phyloP scores from a whole-genome alignment of 2,797 vertebrate species.

The Hydrocynus forskahlii region DNA sequence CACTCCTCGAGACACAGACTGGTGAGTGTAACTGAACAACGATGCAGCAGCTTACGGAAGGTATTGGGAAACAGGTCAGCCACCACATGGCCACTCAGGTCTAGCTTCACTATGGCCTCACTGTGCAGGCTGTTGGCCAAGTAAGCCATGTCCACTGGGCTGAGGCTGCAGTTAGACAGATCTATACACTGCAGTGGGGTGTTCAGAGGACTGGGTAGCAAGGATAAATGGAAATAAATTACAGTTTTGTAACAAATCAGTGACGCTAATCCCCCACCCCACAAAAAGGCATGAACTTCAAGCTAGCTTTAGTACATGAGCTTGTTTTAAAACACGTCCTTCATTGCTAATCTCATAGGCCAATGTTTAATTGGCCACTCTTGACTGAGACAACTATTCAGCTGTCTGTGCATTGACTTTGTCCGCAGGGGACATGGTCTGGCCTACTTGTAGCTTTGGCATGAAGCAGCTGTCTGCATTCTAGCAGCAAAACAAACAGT shows the following conservation, averaged over 20 bases:
- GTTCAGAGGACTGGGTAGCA: conserved; percentile 80
- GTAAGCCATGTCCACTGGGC: conserved; percentile 88
- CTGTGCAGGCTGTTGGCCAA: conserved; percentile 89
- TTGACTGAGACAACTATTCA: conserved; percentile 21
- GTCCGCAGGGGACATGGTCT: conserved; percentile 32
- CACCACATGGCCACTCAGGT: conserved; percentile 91
- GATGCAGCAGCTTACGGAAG: conserved; percentile 87
- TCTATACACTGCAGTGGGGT: conserved; percentile 87
- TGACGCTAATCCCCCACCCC: background rate
- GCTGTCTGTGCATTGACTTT: conserved; percentile 49
- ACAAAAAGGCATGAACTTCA: background rate
- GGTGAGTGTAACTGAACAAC: conserved; percentile 78
- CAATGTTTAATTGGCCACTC: conserved; percentile 1
- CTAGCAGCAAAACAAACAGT: conserved; percentile 46
- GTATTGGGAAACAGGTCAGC: conserved; percentile 75
- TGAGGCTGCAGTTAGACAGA: conserved; percentile 88
- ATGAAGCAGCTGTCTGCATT: conserved; percentile 46
- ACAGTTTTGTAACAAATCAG: background rate
- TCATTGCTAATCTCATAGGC: background rate
- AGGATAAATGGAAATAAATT: background rate
- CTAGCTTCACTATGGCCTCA: conserved; percentile 82
- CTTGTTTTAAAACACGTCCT: background rate
- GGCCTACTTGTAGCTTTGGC: conserved; percentile 41
- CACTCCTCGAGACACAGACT: conserved; percentile 90
- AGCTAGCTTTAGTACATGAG: background rate